phyloP scores from a whole-genome alignment of 2,797 vertebrate genomes.

The Halcyon badia region DNA sequence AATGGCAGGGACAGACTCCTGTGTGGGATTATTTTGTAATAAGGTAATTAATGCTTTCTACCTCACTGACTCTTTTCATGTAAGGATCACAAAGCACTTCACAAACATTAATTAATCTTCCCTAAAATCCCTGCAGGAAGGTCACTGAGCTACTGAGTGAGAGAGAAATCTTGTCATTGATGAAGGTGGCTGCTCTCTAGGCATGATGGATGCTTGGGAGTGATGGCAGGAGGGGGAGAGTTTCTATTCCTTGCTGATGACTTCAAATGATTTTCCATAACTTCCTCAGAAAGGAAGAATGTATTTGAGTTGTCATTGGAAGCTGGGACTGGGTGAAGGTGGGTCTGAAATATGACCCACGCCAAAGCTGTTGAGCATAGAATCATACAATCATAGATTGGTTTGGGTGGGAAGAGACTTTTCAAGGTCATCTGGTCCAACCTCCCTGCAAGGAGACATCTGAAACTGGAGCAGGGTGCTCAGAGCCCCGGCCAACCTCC shows the following conservation, averaged over 20 bases:
- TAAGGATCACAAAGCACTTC: not conserved
- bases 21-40: slow-evolving; percentile 26
- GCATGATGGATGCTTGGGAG: not conserved
- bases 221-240: not conserved
- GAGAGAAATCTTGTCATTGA: not conserved
- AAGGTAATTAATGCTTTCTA: slow-evolving; percentile 20
- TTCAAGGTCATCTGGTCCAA: not conserved
- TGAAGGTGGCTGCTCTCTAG: not conserved
- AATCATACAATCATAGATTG: not conserved
- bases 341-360: not conserved
- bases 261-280: not conserved
- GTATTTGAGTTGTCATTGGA: not conserved
- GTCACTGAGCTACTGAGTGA: not conserved
- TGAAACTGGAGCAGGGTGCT: not conserved
- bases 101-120: slow-evolving; percentile 39
- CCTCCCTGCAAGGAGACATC: not conserved
- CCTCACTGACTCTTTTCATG: not conserved
- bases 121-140: not conserved
- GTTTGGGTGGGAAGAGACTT: not conserved
- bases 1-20: not conserved
- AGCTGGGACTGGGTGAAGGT: fast-evolving
- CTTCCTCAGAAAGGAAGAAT: not conserved
- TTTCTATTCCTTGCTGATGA: not conserved
- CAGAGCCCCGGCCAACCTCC: too few species aligned
- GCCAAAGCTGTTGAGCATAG: not conserved